Evolutionary conservation across 2,113 vertebrate genomes (phyloP), one percentile per base, ranked within the genome.

Genomic region (Chinchilla lanigera): DNA sequence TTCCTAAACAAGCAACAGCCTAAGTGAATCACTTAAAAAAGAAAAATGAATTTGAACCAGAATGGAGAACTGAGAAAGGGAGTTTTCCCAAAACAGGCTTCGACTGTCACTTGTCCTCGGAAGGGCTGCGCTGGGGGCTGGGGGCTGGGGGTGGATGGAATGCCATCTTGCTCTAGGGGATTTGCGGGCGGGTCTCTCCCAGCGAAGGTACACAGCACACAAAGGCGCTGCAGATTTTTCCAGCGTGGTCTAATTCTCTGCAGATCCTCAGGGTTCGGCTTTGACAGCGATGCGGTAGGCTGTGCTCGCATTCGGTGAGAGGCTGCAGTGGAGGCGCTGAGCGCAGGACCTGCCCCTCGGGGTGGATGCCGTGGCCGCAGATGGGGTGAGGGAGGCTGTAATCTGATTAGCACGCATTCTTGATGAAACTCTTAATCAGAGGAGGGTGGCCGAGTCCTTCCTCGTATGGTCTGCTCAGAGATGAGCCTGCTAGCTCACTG

Each of bases 341-440:
- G n/a, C 93, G 2, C 24, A 90, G 95, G 94, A 52, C 56, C 91
- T 92, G 80, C 89, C 86, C 92, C 97, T 78, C 13, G 52, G 0
- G 97, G 96, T 90, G 97, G 94, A 95, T 35, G 73, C 94, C 82
- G 94, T 35, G 95, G 96, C 93, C 95, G 94, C 22, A 96, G 92
- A 67, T 54, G 96, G 94, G 75, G 81, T 86, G 14, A 78, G 28
- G 28, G 14, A 78, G 44, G 94, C 61, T 2, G 61, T 94, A 95
- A 98, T 97, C 93, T 96, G 90, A 98, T 98, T 98, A 97, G 84
- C 94, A 92, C 5, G 19, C 98, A 97, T 98, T 98, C 97, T 93
- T 97, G 91, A 90, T 54, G 95, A 90, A 97, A 96, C 97, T 98
- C 98, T 97, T 95, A 97, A 98, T 98, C 94, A 97, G 94, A 96